Evolutionary conservation across 2,888 invertebrate species (phyloP).

Genomic region (Nomada fabriciana): DNA sequence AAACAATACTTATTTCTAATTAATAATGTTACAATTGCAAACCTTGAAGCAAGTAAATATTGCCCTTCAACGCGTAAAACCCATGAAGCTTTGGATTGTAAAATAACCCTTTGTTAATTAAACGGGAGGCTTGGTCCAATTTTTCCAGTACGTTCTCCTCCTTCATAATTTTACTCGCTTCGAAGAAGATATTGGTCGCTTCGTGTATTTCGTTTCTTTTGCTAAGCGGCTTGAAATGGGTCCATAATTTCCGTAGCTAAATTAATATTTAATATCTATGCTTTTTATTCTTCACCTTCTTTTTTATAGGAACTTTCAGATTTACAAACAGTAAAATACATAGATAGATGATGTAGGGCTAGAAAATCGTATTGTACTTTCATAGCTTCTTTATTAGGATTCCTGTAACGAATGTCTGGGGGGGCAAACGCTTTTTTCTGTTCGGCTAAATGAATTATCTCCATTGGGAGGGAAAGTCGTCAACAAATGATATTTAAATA

Average conservation of each 20-base stretch:
- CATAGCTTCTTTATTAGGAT: conserved; percentile 41
- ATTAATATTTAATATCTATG: background rate
- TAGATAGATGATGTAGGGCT: too few relatives aligned
- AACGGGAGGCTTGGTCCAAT: background rate
- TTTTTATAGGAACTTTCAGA: background rate
- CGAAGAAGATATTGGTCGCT: conserved; percentile 32
- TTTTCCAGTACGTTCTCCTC: conserved; percentile 17
- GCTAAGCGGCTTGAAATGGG: conserved; percentile 8
- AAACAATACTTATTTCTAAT: background rate
- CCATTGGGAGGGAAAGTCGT: conserved; percentile 26
- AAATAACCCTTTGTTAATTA: conserved; percentile 64
- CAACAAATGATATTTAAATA: background rate
- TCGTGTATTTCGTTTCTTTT: conserved; percentile 31
- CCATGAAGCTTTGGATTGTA: conserved; percentile 59
- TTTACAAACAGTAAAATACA: background rate
- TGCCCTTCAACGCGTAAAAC: conserved; percentile 65
- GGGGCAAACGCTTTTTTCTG: conserved; percentile 31
- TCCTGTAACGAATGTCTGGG: conserved; percentile 27
- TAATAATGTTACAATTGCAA: background rate
- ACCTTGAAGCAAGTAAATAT: conserved; percentile 59
- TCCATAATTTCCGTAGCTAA: conserved; percentile 49
- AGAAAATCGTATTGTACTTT: conserved; percentile 29
- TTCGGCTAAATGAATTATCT: conserved; percentile 38
- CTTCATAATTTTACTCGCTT: conserved; percentile 30
- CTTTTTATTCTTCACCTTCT: background rate